Percentiles rank a stretch among this genome's conserved stretches.
phyloP scores from a whole-genome alignment of 2,888 invertebrate species.

The Synanthedon andrenaeformis region DNA sequence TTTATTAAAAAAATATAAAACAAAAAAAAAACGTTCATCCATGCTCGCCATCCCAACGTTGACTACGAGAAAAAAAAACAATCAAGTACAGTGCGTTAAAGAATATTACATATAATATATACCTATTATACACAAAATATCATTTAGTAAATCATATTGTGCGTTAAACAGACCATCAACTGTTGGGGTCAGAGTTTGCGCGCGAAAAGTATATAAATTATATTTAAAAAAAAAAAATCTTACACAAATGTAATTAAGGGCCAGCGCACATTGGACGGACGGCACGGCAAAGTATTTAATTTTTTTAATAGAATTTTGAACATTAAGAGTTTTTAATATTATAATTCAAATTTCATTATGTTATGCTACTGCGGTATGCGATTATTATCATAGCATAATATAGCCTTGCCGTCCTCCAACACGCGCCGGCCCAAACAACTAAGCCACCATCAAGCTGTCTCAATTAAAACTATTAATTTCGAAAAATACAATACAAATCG shows the following conservation, averaged over 20 bases:
- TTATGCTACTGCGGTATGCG: too few species aligned
- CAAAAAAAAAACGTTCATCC: conserved; percentile 47
- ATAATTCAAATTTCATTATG: too few species aligned
- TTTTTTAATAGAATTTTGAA: too few species aligned
- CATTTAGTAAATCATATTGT: conserved; percentile 14
- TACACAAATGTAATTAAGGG: not conserved
- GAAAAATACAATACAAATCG: conserved; percentile 43
- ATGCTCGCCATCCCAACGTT: conserved; percentile 46
- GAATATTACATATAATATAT: conserved; percentile 44
- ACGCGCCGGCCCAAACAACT: conserved; percentile 6
- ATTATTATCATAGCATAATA: too few species aligned
- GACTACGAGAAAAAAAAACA: conserved; percentile 34
- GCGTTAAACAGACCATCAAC: conserved; percentile 15
- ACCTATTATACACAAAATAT: conserved; percentile 31
- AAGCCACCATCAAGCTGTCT: conserved; percentile 24
- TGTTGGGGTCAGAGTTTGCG: conserved; percentile 18
- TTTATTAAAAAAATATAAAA: conserved; percentile 63
- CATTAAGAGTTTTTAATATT: too few species aligned
- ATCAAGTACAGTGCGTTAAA: conserved; percentile 40
- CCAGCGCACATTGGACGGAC: too few species aligned
- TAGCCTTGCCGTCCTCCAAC: too few species aligned
- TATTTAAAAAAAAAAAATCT: conserved; percentile 19
- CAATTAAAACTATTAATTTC: conserved; percentile 35
- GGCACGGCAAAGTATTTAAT: too few species aligned
- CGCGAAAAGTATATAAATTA: conserved; percentile 9